Base-by-base conservation (phyloP, 2,797 vertebrate genomes). In the Pseudomugil tenellus region DNA sequence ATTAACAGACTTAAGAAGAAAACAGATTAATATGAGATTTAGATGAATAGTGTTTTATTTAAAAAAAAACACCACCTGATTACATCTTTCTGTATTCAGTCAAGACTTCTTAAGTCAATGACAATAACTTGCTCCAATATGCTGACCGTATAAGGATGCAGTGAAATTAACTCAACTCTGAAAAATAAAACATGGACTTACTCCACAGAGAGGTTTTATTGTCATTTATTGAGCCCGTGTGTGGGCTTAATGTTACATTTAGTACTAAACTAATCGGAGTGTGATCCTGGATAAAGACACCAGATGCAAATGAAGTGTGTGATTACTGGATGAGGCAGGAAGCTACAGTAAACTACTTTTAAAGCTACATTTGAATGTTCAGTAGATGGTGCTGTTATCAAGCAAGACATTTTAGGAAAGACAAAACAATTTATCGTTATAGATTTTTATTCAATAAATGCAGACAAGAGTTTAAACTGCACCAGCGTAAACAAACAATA, bases 401-500 rank as follows among this genome's bases (percentile, higher is more conserved):
- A 28, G 29, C 51, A 53, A 29, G 16, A 28, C 43, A 46, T 29
- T 58, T 58, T 16, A 48, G 29, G 21, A 14, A 10, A 63, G 16
- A 12, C 19, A n/a, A 32, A 32, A 31, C 13, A 5, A 62, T 65
- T 64, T 48, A 35, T 64, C 7, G 53, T 70, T 65, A 11, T 41
- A 61, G 0, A n/a, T 63, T 31, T 85, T 87, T 80, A 91, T 90
- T 91, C 49, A 78, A 79, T 13, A 73, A 55, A 74, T 79, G 57
- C 57, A 83, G 76, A 79, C 31, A 34, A 48, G 29, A 34, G 56
- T 3, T 52, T 17, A 46, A 54, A 60, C 35, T 29, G 58, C 60
- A 68, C 49, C 66, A 70, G 49, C 51, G 57, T 72, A 26, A 51
- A 59, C 70, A 51, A 58, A 66, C 48, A 77, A 74, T 41, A 58